Evolutionary conservation across 2,113 vertebrate genomes (phyloP).

Genomic region (Ibidorhyncha struthersii): DNA sequence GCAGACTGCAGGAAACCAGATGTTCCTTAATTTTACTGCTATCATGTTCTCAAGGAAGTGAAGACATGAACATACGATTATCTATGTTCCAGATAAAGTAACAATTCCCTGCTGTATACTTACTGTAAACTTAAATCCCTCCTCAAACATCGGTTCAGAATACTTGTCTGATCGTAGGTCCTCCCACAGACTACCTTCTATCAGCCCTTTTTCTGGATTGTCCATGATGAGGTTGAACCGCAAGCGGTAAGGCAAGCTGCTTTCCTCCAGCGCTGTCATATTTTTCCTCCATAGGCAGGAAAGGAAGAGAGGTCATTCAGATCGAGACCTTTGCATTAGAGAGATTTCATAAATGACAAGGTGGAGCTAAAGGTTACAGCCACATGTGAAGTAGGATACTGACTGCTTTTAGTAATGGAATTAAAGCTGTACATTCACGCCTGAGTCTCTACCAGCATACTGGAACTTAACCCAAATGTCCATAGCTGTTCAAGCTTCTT

Average conservation of each 20-base stretch:
- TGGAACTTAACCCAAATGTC: not conserved
- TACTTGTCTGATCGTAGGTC: not conserved
- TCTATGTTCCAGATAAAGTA: not conserved
- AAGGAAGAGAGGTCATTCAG: not conserved
- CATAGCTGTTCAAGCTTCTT: not conserved
- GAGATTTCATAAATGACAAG: not conserved
- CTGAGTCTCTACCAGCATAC: not conserved
- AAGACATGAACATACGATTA: not conserved
- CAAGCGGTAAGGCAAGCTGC: accelerated
- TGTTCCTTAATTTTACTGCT: not conserved
- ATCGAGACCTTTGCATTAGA: not conserved
- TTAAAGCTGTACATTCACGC: not conserved
- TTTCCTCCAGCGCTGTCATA: not conserved
- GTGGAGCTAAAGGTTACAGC: not conserved
- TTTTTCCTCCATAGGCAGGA: not conserved
- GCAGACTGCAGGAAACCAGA: not conserved
- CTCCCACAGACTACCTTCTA: not conserved
- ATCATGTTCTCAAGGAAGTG: not conserved
- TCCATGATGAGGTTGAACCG: not conserved
- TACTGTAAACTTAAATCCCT: not conserved
- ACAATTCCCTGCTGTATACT: not conserved
- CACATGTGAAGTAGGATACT: not conserved
- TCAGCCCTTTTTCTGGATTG: not conserved
- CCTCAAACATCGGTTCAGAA: not conserved
- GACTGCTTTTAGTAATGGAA: not conserved